These are phyloP conservation scores for Deilephila porcellus DNA, from an alignment of 2,888 invertebrate species.

Conservation along the genomic window DNA sequence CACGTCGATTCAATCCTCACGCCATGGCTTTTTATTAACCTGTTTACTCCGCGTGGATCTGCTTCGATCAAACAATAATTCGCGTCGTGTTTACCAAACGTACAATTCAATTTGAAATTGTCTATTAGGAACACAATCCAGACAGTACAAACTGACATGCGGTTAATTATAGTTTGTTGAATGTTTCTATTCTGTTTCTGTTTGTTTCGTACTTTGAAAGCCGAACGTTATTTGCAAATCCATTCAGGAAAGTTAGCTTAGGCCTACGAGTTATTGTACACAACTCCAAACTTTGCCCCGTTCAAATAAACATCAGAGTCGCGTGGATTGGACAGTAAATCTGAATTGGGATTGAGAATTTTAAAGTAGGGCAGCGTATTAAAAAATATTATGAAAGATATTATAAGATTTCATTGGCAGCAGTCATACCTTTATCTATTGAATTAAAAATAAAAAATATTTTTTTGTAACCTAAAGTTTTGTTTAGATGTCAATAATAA, in stretches of 20 bases:
- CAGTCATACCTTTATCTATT: too few relatives aligned
- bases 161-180: constrained; percentile 46
- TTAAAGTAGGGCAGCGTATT: not conserved
- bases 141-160: constrained; percentile 37
- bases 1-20: not conserved
- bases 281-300: not conserved
- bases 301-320: not conserved
- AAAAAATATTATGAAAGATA: not conserved
- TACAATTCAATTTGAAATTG: constrained; percentile 28
- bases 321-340: not conserved
- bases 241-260: constrained; percentile 39
- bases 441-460: too few relatives aligned
- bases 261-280: not conserved
- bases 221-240: constrained; percentile 47
- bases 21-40: not conserved
- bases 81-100: constrained; percentile 16
- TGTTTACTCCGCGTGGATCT: not conserved
- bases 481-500: too few relatives aligned
- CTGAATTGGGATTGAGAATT: not conserved
- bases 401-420: too few relatives aligned
- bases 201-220: constrained; percentile 34
- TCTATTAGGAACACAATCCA: constrained; percentile 38
- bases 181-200: constrained; percentile 44
- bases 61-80: constrained; percentile 25
- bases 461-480: too few relatives aligned